Evolutionary conservation across 2,797 vertebrate genomes (phyloP).

Genomic region (Parauchenoglanis punctatus): DNA sequence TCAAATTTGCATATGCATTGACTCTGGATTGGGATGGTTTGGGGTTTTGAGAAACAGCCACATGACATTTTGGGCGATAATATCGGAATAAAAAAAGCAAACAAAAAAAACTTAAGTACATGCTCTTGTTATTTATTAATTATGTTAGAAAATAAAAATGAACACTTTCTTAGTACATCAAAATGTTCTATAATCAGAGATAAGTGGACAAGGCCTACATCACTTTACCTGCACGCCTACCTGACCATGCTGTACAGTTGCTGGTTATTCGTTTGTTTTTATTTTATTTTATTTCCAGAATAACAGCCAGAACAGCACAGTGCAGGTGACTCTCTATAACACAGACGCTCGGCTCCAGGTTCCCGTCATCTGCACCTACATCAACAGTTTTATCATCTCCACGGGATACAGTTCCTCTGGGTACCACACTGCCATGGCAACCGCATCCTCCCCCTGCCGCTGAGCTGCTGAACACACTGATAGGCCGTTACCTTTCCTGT

Average conservation of each 20-base stretch:
- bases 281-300: conserved; percentile 75
- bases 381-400: conserved; percentile 76
- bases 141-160: neutral
- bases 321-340: conserved; percentile 76
- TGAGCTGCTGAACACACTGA: neutral
- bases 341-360: conserved; percentile 64
- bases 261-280: neutral
- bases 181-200: neutral
- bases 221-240: too few species aligned
- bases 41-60: neutral
- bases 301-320: conserved; percentile 67
- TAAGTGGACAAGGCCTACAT: neutral
- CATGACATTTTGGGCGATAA: neutral
- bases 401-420: conserved; percentile 76
- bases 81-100: neutral
- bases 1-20: neutral
- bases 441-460: conserved; percentile 33
- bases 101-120: neutral
- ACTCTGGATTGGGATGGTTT: neutral
- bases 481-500: neutral
- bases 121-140: neutral
- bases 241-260: neutral
- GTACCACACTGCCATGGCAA: conserved; percentile 67
- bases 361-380: conserved; percentile 82
- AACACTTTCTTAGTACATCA: neutral